A percentile compares a stretch with the other conserved stretches of the same genome.
These are phyloP conservation scores for Lasiommata megera DNA, from an alignment of 2,888 invertebrate species.

Conservation along the genomic window DNA sequence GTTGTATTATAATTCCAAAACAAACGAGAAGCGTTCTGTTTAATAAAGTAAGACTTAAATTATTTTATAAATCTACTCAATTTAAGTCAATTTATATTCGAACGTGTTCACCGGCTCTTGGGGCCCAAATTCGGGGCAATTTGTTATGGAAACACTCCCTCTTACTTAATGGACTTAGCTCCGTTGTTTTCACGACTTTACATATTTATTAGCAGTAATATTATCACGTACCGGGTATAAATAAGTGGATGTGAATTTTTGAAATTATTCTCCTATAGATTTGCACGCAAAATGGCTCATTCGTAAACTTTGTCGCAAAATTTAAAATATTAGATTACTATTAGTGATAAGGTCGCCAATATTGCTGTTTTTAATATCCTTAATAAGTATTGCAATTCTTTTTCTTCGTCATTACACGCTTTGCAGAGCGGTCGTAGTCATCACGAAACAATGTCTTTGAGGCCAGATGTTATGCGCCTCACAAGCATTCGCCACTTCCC, in stretches of 20 bases:
- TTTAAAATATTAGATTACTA: no score
- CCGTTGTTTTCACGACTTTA: slow-evolving; percentile 18
- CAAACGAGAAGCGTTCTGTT: background rate
- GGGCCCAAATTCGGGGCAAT: slow-evolving; percentile 16
- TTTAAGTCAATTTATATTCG: slow-evolving; percentile 23
- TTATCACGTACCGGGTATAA: slow-evolving; percentile 10
- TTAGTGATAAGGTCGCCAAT: no score
- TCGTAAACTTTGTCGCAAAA: no score
- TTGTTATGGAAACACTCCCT: slow-evolving; percentile 22
- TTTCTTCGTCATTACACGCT: no score
- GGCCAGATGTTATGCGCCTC: no score
- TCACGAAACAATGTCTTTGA: no score
- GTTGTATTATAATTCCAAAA: background rate
- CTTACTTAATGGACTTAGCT: slow-evolving; percentile 11
- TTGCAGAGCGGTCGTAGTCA: no score
- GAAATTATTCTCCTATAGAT: background rate
- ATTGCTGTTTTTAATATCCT: no score
- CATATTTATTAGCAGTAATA: slow-evolving; percentile 16
- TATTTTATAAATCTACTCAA: slow-evolving; percentile 16
- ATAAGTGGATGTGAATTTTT: slow-evolving; percentile 10
- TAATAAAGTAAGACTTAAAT: background rate
- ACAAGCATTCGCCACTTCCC: no score
- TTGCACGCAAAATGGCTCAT: background rate
- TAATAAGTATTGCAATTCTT: no score
- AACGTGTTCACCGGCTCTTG: slow-evolving; percentile 16